Evolutionary conservation across 2,888 invertebrate genomes (phyloP).

Genomic region (Drosophila crucigera): DNA sequence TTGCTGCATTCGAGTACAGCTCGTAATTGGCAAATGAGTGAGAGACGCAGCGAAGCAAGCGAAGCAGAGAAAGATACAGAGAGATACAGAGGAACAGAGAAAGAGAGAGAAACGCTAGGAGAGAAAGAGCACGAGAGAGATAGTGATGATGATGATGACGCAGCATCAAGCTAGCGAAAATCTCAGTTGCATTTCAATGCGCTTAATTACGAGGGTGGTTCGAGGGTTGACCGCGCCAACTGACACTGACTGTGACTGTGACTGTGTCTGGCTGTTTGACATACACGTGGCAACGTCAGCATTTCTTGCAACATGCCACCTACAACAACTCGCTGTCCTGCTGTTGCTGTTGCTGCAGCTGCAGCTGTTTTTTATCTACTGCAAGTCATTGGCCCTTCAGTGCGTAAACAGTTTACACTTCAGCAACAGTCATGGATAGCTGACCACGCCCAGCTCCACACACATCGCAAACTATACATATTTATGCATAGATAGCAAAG

Average conservation of each 20-base stretch:
- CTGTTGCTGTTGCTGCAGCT: neutral
- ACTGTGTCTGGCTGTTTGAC: slow-evolving; percentile 9
- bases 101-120: neutral
- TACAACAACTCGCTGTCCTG: neutral
- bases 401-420: slow-evolving; percentile 67
- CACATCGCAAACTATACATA: neutral
- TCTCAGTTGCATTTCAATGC: slow-evolving; percentile 75
- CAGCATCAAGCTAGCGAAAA: slow-evolving; percentile 49
- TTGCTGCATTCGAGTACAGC: slow-evolving; percentile 29
- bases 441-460: slow-evolving; percentile 39
- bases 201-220: slow-evolving; percentile 66
- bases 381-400: slow-evolving; percentile 70
- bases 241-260: slow-evolving; percentile 22
- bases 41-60: slow-evolving; percentile 24
- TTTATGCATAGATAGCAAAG: neutral
- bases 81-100: neutral
- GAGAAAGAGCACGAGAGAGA: neutral
- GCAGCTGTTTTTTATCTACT: slow-evolving; percentile 23
- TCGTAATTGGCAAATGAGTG: slow-evolving; percentile 79
- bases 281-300: slow-evolving; percentile 63
- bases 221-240: slow-evolving; percentile 37
- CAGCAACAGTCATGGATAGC: slow-evolving; percentile 49
- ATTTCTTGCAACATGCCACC: slow-evolving; percentile 36
- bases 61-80: neutral
- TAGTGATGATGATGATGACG: slow-evolving; percentile 31